Conservation (phyloP, 2,797 vertebrate species). For the Brachyalestes nurse region DNA sequence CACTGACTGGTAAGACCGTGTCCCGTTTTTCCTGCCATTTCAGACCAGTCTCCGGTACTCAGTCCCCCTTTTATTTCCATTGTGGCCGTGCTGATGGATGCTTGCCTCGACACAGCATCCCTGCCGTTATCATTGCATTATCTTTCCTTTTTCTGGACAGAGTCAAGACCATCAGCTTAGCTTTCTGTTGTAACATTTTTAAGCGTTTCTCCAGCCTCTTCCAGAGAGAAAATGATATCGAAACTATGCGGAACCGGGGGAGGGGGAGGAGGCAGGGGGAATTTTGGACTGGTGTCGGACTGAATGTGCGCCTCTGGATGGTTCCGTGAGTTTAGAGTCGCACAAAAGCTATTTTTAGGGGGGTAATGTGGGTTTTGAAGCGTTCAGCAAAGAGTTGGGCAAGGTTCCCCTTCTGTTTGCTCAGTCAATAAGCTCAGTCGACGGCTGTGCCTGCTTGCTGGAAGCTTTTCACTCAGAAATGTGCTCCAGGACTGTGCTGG, state of each 20-base stretch:
- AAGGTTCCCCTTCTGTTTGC: neutral
- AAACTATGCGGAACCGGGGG: neutral
- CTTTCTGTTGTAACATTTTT: no score
- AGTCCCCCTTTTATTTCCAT: neutral
- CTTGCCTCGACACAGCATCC: neutral
- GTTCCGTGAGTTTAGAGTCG: neutral
- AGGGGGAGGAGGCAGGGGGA: neutral
- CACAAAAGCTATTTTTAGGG: neutral
- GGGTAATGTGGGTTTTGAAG: no score
- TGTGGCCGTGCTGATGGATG: slow-evolving; percentile 1
- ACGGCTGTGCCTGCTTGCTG: neutral
- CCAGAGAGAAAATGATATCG: neutral
- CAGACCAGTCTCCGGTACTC: no score
- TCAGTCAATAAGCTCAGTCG: neutral
- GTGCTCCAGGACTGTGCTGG: neutral
- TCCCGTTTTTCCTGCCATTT: neutral
- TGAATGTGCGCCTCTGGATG: slow-evolving; percentile 9
- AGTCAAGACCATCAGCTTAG: no score
- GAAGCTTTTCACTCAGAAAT: neutral
- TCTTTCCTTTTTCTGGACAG: no score
- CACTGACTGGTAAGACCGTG: slow-evolving; percentile 90
- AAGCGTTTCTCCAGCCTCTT: neutral
- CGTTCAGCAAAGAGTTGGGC: neutral
- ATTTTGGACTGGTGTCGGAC: neutral
- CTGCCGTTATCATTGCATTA: no score